Evolutionary conservation across 2,888 invertebrate genomes (phyloP), one percentile per base, ranked within the genome.

Genomic region (Frankliniella intonsa): DNA sequence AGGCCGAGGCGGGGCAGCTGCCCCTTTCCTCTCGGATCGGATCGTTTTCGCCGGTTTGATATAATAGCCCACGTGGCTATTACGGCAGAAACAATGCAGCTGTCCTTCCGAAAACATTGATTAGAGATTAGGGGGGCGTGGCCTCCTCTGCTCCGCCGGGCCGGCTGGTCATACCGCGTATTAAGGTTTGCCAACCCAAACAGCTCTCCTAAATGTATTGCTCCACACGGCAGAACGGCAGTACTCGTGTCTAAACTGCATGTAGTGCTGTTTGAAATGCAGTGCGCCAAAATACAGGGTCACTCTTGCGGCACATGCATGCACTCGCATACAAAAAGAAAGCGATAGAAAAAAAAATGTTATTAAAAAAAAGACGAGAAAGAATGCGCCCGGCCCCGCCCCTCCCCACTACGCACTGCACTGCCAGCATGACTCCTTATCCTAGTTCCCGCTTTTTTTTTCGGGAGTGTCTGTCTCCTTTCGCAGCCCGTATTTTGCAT

Each of bases 401-500:
- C 38, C 17, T 11, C 69, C 69, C 22, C 69, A 25, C 69, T 12
- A 22, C 22, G 25, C 69, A 62, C 69, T 25, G 69, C 69, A n/a
- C 9, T 11, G 22, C 69, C 69, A 22, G 69, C 69, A 76, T 76
- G 69, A 76, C 69, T 19, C 25, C 25, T 25, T 62, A 11, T 76
- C 25, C 69, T 76, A 22, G 69, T 76, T 76, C 69, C 69, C 69
- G 69, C 19, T 76, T 76, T 25, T 76, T 76, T 76, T 76, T 76
- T 76, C 69, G 69, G 69, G 69, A 76, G 69, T 12, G 69, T 76
- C 69, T 5, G 55, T 55, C 69, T 22, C 69, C 69, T 25, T 76
- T 69, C n/a, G 69, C 69, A 76, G 69, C 69, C 69, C 69, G 69
- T 76, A 76, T 76, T 76, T 76, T 76, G 69, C 69, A 76, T 76